These are phyloP conservation scores for Luffia ferchaultella DNA, from an alignment of 2,888 invertebrate genomes.

Conservation along the genomic window DNA sequence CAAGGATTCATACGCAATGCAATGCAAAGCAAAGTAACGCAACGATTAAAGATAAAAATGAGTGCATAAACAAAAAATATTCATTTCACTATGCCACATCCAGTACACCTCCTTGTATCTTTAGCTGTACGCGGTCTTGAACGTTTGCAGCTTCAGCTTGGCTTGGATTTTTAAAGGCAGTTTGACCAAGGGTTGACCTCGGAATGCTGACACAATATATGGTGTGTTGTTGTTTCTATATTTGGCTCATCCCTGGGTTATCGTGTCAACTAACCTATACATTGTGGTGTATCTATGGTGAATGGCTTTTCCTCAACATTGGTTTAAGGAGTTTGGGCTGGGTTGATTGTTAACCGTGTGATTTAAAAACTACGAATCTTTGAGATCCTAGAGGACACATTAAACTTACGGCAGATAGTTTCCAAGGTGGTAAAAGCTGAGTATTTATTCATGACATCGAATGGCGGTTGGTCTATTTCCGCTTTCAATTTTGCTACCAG, in stretches of 20 bases:
- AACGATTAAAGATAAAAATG: no score
- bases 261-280: no score
- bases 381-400: no score
- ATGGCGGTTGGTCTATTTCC: slow-evolving; percentile 27
- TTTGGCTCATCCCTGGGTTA: no score
- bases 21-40: no score
- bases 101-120: not conserved
- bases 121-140: not conserved
- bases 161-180: not conserved
- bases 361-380: not conserved
- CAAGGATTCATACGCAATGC: no score
- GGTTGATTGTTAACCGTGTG: not conserved
- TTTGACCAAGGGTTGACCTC: not conserved
- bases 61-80: not conserved
- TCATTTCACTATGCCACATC: not conserved
- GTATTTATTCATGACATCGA: slow-evolving; percentile 28
- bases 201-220: not conserved
- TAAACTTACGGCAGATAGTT: slow-evolving; percentile 38
- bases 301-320: not conserved
- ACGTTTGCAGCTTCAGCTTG: not conserved
- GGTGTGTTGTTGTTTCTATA: not conserved
- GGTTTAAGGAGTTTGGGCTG: not conserved
- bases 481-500: slow-evolving; percentile 23
- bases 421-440: slow-evolving; percentile 34
- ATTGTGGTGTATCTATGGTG: no score